These are phyloP conservation scores for Lagocephalus sceleratus DNA, from an alignment of 2,797 vertebrate genomes.

Conservation along the genomic window DNA sequence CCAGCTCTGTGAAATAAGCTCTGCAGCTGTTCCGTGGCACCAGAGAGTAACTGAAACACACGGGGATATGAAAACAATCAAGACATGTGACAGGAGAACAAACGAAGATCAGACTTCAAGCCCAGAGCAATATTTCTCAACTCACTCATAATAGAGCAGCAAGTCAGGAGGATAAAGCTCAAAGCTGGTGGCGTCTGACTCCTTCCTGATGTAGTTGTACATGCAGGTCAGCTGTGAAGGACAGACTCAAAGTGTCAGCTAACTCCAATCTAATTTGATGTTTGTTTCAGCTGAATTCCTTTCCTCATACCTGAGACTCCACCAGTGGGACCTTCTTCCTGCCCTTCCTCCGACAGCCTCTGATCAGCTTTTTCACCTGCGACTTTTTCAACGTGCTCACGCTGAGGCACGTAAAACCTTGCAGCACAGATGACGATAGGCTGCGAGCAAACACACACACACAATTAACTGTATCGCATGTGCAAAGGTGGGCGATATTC, in stretches of 20 bases:
- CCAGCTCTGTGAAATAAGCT: constrained; percentile 65
- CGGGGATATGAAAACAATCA: not conserved
- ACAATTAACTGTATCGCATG: no score
- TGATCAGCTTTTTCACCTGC: constrained; percentile 60
- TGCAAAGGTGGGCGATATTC: not conserved
- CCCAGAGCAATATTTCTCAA: not conserved
- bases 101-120: not conserved
- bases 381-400: constrained; percentile 20
- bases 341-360: constrained; percentile 53
- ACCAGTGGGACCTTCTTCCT: constrained; percentile 47
- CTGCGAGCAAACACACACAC: constrained; percentile 49
- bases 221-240: constrained; percentile 75
- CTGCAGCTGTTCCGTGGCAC: constrained; percentile 57
- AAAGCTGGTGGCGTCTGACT: constrained; percentile 32
- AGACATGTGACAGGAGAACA: not conserved
- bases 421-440: constrained; percentile 70
- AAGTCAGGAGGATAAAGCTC: constrained; percentile 62
- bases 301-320: constrained; percentile 69
- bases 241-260: no score
- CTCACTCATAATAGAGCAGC: constrained; percentile 77
- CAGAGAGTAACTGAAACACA: constrained; percentile 58
- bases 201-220: constrained; percentile 62
- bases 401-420: constrained; percentile 74
- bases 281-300: not conserved
- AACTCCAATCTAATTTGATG: not conserved